Base-by-base conservation (phyloP, 92 coral and sea anemone species). In the Blastomussa wellsi region DNA sequence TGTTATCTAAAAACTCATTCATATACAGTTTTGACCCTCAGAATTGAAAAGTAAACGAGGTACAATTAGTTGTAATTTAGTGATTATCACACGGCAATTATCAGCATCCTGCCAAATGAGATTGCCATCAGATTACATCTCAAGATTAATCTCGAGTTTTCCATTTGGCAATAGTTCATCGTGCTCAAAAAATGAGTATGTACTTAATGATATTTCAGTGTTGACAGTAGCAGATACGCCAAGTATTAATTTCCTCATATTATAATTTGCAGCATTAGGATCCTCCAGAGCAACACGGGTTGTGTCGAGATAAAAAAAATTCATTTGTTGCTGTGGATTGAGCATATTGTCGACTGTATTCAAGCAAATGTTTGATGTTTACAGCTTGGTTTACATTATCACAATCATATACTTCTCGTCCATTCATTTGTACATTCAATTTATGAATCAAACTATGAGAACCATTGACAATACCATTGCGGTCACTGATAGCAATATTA, bases 101-200 rank as follows among this genome's bases (percentile, higher is more conserved):
- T 39, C 89, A 0, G 77, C 89, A 1, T 67, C 84, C 35, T 78
- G 89, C 84, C 89, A 78, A 41, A 78, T 64, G 5, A 78, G 53
- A 44, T 77, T 77, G 0, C 0, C 67, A 22, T 85, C 89, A 11
- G 47, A 38, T 13, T 78, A 71, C 1, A 77, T 9, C 5, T 28
- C 49, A 57, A 84, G 16, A 2, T 75, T 71, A 1, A 76, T 0
- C 51, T 84, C 60, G 1, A 84, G 12, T 67, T 67, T 60, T 20
- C 75, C 33, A 42, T 62, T 62, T 37, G 88, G 88, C 5, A 85
- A 0, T 1, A 85, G 64, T 29, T 60, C 0, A 31, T 85, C 77
- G 62, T 77, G 47, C 28, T 77, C 88, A 41, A 85, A 85, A 1
- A 77, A 77, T 10, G 64, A 62, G 74, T 78, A 85, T 19, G 79